phyloP scores from a whole-genome alignment of 2,888 invertebrate species.

The Actias luna region DNA sequence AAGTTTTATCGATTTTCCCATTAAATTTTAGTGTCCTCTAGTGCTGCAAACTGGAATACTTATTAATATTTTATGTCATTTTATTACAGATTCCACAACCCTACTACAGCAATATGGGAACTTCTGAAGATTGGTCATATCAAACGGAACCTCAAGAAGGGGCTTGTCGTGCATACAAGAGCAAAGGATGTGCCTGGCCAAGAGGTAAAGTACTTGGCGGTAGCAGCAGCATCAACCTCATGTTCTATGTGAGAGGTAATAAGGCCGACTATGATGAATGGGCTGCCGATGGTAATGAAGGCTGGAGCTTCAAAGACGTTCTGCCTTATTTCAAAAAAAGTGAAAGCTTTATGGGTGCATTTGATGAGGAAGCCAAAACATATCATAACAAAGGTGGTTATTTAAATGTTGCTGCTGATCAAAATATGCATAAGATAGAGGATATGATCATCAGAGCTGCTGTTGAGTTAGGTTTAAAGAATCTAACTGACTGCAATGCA shows the following conservation, averaged over 20 bases:
- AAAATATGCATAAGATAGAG: conserved; percentile 40
- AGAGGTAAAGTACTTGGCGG: conserved; percentile 86
- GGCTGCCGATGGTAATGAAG: conserved; percentile 83
- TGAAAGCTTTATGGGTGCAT: conserved; percentile 55
- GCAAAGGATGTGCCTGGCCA: conserved; percentile 74
- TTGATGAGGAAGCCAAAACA: conserved; percentile 36
- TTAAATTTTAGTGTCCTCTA: too few species aligned
- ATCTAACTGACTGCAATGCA: conserved; percentile 62
- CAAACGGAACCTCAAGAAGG: conserved; percentile 69
- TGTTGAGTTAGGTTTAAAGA: conserved; percentile 64
- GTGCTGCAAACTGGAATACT: too few species aligned
- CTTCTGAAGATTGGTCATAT: conserved; percentile 80
- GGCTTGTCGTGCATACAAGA: conserved; percentile 62
- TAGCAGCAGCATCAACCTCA: conserved; percentile 83
- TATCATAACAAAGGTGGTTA: conserved; percentile 65
- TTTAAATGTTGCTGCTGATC: conserved; percentile 57
- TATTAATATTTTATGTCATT: too few species aligned
- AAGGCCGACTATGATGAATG: conserved; percentile 84
- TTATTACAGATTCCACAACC: conserved; percentile 50
- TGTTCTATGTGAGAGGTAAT: conserved; percentile 85
- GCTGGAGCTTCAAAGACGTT: conserved; percentile 52
- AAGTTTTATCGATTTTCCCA: too few species aligned
- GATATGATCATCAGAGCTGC: conserved; percentile 57
- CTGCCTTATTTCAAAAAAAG: conserved; percentile 52
- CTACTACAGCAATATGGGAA: conserved; percentile 49